phyloP scores from a whole-genome alignment of 1,140 invertebrate species.

The Pentalonia nigronervosa region DNA sequence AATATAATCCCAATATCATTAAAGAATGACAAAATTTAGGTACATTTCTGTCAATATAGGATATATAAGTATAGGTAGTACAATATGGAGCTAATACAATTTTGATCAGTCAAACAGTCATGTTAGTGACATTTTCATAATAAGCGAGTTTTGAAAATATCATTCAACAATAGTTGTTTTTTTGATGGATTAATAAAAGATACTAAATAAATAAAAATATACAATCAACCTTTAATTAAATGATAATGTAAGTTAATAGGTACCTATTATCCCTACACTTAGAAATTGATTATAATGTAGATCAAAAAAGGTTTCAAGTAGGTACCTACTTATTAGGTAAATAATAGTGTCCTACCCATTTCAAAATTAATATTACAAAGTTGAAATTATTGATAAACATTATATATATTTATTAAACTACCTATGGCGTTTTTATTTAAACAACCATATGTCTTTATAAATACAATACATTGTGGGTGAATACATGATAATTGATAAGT shows the following conservation, averaged over 20 bases:
- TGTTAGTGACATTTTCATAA: neutral
- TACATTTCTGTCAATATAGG: neutral
- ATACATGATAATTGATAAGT: too few relatives aligned
- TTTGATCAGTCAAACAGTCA: too few relatives aligned
- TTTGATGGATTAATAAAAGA: neutral
- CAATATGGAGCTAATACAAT: neutral
- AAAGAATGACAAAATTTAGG: neutral
- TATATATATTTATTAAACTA: too few relatives aligned
- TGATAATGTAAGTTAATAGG: neutral
- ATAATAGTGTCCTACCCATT: neutral
- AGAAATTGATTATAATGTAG: neutral
- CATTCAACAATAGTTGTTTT: neutral
- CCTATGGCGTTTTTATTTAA: too few relatives aligned
- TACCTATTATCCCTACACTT: neutral
- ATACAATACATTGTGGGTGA: too few relatives aligned
- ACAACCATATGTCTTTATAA: too few relatives aligned
- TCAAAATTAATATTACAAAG: neutral
- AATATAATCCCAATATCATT: neutral
- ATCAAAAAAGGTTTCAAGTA: neutral
- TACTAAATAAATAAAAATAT: neutral
- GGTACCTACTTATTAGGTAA: neutral
- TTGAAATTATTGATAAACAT: neutral
- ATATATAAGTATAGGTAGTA: neutral
- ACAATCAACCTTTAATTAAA: neutral
- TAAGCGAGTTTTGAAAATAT: neutral